Conservation (phyloP, 2,113 vertebrate species). For the Cisticola juncidis region DNA sequence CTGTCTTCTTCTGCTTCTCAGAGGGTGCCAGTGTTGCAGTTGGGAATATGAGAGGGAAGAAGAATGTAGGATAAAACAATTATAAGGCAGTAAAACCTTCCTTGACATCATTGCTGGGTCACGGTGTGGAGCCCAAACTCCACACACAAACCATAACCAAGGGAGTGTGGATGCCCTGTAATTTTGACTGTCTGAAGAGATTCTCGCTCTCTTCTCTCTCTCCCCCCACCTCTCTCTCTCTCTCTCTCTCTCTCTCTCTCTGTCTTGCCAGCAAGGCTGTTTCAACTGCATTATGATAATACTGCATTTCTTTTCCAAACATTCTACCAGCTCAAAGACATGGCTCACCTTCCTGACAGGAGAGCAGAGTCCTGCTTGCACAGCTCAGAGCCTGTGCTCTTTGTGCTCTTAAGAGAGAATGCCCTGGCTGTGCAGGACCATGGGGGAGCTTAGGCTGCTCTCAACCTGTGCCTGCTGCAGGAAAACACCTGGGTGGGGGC, state of each 20-base stretch:
- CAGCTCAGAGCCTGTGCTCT: not conserved
- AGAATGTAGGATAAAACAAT: not conserved
- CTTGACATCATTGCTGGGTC: not conserved
- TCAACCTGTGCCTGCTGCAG: accelerated
- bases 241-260: not conserved
- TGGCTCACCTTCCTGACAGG: not conserved
- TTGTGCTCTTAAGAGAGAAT: not conserved
- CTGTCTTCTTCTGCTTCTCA: not conserved
- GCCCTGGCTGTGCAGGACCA: not conserved
- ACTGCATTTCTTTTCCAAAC: not conserved
- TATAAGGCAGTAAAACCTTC: not conserved
- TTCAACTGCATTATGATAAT: not conserved
- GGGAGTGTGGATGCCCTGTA: not conserved
- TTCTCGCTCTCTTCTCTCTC: no score
- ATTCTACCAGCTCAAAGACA: not conserved
- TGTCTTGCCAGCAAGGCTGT: not conserved
- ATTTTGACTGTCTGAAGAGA: not conserved
- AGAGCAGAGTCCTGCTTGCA: not conserved
- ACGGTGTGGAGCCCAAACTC: not conserved
- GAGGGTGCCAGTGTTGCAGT: not conserved
- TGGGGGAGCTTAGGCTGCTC: not conserved
- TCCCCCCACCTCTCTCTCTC: no score
- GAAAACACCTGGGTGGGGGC: not conserved
- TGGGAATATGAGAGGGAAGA: not conserved
- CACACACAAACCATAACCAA: not conserved